Evolutionary conservation across 2,113 vertebrate genomes (phyloP).

Genomic region (Thalassoma bifasciatum): DNA sequence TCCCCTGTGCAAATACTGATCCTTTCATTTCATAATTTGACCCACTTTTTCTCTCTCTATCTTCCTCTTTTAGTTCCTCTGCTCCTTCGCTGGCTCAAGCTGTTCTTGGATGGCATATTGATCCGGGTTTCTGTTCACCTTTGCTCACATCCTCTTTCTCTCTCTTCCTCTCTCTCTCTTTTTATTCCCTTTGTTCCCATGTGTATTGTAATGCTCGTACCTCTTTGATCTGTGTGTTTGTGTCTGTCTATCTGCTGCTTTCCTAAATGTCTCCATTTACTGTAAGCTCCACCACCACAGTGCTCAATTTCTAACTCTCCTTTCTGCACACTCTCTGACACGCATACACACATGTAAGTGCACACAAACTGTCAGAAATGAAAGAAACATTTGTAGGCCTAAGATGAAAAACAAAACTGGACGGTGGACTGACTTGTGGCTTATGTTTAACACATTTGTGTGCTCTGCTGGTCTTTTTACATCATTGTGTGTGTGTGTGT

Average conservation of each 20-base stretch:
- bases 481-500: constrained; percentile 2
- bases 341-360: constrained; percentile 21
- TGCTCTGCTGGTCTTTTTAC: constrained; percentile 19
- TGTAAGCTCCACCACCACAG: constrained; percentile 63
- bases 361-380: constrained; percentile 26
- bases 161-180: constrained; percentile 25
- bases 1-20: constrained; percentile 31
- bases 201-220: constrained; percentile 73
- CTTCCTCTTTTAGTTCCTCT: constrained; percentile 34
- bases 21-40: constrained; percentile 65
- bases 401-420: constrained; percentile 33
- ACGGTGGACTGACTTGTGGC: constrained; percentile 30
- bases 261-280: constrained; percentile 80
- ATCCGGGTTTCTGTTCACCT: constrained; percentile 80
- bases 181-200: constrained; percentile 65
- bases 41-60: constrained; percentile 63
- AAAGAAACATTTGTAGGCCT: constrained; percentile 6
- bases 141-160: constrained; percentile 59
- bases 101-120: constrained; percentile 74
- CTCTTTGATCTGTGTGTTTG: constrained; percentile 78
- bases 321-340: constrained; percentile 20
- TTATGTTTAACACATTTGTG: constrained; percentile 53
- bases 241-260: constrained; percentile 70
- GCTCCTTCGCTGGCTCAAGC: constrained; percentile 53
- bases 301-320: constrained; percentile 36